Evolutionary conservation across 2,888 invertebrate species (phyloP).

Genomic region (Melieria omissa): DNA sequence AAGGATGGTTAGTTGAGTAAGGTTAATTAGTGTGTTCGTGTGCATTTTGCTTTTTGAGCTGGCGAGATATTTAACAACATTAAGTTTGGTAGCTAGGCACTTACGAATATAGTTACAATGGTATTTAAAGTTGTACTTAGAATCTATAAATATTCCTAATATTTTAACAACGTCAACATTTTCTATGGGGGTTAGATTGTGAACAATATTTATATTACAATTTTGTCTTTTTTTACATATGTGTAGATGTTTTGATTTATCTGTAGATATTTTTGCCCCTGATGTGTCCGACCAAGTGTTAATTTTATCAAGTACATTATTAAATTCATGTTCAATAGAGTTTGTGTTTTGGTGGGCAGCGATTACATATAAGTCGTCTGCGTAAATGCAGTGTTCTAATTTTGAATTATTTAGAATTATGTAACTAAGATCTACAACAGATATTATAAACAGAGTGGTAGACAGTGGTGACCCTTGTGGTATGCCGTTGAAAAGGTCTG

Average conservation of each 20-base stretch:
- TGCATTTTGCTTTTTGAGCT: constrained; percentile 21
- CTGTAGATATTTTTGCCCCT: constrained; percentile 19
- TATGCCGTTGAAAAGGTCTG: constrained; percentile 31
- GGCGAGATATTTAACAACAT: constrained; percentile 29
- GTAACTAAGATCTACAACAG: too few species aligned
- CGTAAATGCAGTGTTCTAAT: neutral
- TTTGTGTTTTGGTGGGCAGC: too few species aligned
- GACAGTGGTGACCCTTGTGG: neutral
- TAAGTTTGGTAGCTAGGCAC: constrained; percentile 28
- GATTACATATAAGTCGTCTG: neutral
- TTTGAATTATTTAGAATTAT: too few species aligned
- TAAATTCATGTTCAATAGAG: neutral
- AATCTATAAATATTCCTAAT: constrained; percentile 21
- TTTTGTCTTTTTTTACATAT: constrained; percentile 28
- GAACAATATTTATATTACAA: neutral
- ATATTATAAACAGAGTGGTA: too few species aligned
- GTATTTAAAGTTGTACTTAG: constrained; percentile 22
- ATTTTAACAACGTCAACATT: constrained; percentile 18
- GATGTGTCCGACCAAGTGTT: constrained; percentile 10
- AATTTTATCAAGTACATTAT: constrained; percentile 4
- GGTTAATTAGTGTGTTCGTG: constrained; percentile 1
- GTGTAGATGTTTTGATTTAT: constrained; percentile 33
- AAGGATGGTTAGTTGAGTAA: constrained; percentile 19
- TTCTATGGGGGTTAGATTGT: constrained; percentile 5
- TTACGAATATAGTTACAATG: constrained; percentile 30